A percentile compares a stretch with the other conserved stretches of the same genome.
phyloP scores from a whole-genome alignment of 2,888 invertebrate species.

The Labia minor region DNA sequence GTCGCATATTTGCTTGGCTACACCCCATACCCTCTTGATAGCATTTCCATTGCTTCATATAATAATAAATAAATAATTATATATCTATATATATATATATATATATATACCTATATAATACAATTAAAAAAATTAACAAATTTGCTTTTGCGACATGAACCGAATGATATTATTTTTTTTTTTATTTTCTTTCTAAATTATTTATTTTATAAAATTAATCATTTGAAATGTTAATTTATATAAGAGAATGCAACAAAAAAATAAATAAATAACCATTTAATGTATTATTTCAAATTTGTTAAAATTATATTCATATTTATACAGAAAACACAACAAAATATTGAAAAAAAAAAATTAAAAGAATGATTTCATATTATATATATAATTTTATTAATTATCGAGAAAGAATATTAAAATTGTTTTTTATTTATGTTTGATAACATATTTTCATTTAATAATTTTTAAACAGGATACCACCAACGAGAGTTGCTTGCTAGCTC shows the following conservation, averaged over 20 bases:
- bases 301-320: not conserved
- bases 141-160: not conserved
- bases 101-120: too few species aligned
- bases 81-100: too few species aligned
- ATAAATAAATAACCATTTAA: not conserved
- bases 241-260: constrained; percentile 8
- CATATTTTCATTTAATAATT: too few species aligned
- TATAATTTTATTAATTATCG: not conserved
- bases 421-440: not conserved
- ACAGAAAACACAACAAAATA: not conserved
- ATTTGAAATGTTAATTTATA: constrained; percentile 13
- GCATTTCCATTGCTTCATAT: too few species aligned
- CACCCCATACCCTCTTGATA: too few species aligned
- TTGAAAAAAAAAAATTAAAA: not conserved
- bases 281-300: not conserved
- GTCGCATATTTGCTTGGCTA: too few species aligned
- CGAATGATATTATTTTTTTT: not conserved
- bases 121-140: constrained; percentile 8
- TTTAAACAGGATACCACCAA: too few species aligned
- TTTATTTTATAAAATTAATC: constrained; percentile 13
- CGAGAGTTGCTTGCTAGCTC: too few species aligned
- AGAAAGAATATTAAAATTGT: not conserved
- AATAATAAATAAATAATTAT: too few species aligned
- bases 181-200: not conserved
- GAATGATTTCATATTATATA: not conserved